Evolutionary conservation across 2,113 vertebrate genomes (phyloP).

Genomic region (Narcine bancroftii): DNA sequence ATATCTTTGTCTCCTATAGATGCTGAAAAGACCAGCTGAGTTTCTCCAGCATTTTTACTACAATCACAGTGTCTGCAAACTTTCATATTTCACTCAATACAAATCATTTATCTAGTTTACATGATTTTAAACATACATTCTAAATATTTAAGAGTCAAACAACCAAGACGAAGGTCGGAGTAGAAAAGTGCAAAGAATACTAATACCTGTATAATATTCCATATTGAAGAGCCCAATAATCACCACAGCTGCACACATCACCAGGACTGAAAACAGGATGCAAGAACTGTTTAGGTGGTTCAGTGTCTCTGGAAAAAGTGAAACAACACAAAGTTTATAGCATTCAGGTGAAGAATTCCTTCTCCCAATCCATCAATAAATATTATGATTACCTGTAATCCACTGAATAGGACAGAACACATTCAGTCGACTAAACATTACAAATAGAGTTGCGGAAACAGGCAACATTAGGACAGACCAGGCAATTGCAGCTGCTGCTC

Average conservation of each 20-base stretch:
- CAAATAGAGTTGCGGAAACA: constrained; percentile 61
- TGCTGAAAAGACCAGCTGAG: too few species aligned
- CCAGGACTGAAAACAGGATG: constrained; percentile 67
- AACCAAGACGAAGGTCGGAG: background rate
- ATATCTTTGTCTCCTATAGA: too few species aligned
- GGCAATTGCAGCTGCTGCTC: constrained; percentile 65
- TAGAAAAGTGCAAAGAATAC: background rate
- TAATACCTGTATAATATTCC: constrained; percentile 80
- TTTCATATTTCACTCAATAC: too few species aligned
- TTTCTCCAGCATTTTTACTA: too few species aligned
- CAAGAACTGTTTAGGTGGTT: constrained; percentile 62
- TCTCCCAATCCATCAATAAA: background rate
- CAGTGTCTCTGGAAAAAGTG: constrained; percentile 61
- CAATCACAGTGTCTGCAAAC: too few species aligned
- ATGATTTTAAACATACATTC: background rate
- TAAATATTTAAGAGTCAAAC: background rate
- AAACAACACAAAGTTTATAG: background rate
- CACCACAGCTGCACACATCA: constrained; percentile 67
- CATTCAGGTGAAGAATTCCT: background rate
- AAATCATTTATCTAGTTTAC: too few species aligned
- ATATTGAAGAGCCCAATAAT: constrained; percentile 74
- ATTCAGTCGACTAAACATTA: constrained; percentile 66
- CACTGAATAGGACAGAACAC: constrained; percentile 74
- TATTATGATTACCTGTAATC: constrained; percentile 59
- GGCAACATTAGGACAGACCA: constrained; percentile 82